Evolutionary conservation across 2,888 invertebrate species (phyloP), one percentile per base, ranked within the genome.

Genomic region (Eurois occulta): DNA sequence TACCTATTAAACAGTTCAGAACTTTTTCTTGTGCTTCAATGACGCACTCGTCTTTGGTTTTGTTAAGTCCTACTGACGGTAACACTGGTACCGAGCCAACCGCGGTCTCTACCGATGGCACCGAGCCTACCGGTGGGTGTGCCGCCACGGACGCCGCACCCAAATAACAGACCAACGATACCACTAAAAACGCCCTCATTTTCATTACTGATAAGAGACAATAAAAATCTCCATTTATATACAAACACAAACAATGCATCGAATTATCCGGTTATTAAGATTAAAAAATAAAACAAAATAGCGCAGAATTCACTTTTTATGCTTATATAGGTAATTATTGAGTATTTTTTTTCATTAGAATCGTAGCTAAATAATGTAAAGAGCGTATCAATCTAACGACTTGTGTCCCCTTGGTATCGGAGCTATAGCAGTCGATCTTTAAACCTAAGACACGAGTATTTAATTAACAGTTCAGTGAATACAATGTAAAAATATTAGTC

Each of bases 131-230:
- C n/a, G 4, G 10, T 13, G 64, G 16, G 41, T 3, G n/a, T 41
- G 64, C 38, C n/a, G n/a, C 24, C 7, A 16, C 41, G 38, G 70
- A 64, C 7, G 6, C 64, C 8, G 1, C 78, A 6, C 52, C 71
- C 16, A 75, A n/a, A 32, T 3, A 75, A 75, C 72, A 72, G 8
- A 72, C n/a, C 10, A 72, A n/a, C 21, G 32, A 43, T 52, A 83
- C 28, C n/a, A 58, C n/a, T 41, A 65, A 41, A 1, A 71, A 64
- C 24, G 16, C 24, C 70, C 52, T 71, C 83, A 83, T 83, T 80
- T 64, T 84, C 35, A 46, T 10, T 6, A 73, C 18, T 65, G 24
- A 64, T 10, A 46, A 32, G 1, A 4, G 11, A 46, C 21, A 16
- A 28, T 28, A 3, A 18, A 35, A 32, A 70, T 43, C 21, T 1